Evolutionary conservation across 2,888 invertebrate species (phyloP), one percentile per base, ranked within the genome.

Genomic region (Chaetoderma sp.): DNA sequence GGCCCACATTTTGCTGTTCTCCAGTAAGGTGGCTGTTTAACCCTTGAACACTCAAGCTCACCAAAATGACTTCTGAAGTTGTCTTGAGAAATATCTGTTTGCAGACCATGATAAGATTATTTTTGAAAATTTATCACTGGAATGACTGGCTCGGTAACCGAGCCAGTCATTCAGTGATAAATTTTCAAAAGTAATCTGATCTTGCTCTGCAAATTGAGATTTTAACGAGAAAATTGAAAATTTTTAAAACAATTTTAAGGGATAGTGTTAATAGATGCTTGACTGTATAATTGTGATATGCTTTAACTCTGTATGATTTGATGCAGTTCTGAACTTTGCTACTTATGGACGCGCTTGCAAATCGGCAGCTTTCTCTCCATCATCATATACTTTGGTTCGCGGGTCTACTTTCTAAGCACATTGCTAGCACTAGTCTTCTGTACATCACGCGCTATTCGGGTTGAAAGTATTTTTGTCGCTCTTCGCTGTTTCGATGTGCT

Each of bases 271-370:
- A 55, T 16, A 23, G 33, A 36, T 49, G 8, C 33, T 8, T 25
- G 58, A 27, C 4, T n/a, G 32, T 2, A 0, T 36, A 13, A 36
- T 13, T 36, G 39, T n/a, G 39, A 13, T 36, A 13, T 36, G 39
- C 10, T 13, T 13, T 36, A 13, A 13, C 39, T 13, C 39, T 36
- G 39, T 10, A 13, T 10, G 10, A 13, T n/a, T 45, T 25, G 16
- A 27, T 58, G 27, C 42, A 63, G 63, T 30, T n/a, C 21, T 13
- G 59, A 63, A 33, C 33, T 63, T 30, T 50, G 52, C 32, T 32
- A 25, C 25, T 27, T 59, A 32, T n/a, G 50, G n/a, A 50, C 49
- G 4, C 21, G 27, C 4, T 27, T 49, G 23, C 16, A 27, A 21
- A 13, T 13, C 27, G 49, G 49, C 18, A 49, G 49, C 23, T 21